phyloP scores from a whole-genome alignment of 2,888 invertebrate genomes.

The Helobdella robusta region DNA sequence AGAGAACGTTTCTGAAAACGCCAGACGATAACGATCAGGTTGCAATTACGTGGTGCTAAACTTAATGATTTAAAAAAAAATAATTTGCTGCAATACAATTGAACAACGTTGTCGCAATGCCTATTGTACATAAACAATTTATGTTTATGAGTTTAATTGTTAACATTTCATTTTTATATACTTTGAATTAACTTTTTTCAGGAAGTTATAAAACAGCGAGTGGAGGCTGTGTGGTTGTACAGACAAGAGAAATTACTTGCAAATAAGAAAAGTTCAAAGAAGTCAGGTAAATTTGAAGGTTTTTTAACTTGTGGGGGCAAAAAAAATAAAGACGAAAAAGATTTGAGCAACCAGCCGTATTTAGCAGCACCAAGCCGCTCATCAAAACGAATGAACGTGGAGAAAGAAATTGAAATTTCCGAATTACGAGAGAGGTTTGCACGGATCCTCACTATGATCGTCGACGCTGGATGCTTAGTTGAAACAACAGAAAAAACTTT shows the following conservation, averaged over 20 bases:
- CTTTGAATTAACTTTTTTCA: conserved; percentile 14
- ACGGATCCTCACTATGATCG: conserved; percentile 32
- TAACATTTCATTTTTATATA: background rate
- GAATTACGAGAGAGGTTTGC: conserved; percentile 30
- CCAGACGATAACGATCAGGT: conserved; percentile 20
- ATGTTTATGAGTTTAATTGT: background rate
- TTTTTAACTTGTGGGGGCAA: conserved; percentile 35
- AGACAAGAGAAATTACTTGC: conserved; percentile 29
- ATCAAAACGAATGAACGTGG: conserved; percentile 23
- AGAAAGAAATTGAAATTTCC: conserved; percentile 23
- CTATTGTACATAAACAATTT: background rate
- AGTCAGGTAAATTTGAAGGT: conserved; percentile 28
- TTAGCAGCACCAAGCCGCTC: conserved; percentile 20
- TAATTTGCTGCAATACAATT: background rate
- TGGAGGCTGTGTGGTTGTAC: conserved; percentile 34
- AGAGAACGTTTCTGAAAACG: background rate
- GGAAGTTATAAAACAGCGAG: conserved; percentile 33
- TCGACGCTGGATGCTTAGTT: conserved; percentile 33
- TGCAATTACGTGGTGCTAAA: no score
- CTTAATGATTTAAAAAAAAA: background rate
- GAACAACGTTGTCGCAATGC: background rate
- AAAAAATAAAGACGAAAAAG: conserved; percentile 13
- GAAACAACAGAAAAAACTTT: conserved; percentile 34
- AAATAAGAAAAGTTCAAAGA: conserved; percentile 26
- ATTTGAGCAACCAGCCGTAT: conserved; percentile 7